Conservation (phyloP, 2,113 vertebrate species). For the Nothocercus nigrocapillus region DNA sequence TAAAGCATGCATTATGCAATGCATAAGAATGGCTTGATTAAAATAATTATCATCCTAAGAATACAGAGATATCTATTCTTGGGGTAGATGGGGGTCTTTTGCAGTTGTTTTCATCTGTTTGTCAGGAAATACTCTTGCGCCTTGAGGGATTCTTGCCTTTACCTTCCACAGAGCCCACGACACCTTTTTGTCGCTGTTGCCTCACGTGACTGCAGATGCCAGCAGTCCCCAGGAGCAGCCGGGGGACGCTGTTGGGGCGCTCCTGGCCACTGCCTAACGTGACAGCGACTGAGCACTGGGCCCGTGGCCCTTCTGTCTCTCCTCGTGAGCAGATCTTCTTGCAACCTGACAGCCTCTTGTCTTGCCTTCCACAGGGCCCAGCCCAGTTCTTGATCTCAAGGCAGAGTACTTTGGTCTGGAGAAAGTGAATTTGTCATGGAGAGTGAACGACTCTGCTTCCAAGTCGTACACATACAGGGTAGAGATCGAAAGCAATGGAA, state of each 20-base stretch:
- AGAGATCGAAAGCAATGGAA: rapidly evolving
- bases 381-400: neutral
- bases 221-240: neutral
- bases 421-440: conserved; percentile 64
- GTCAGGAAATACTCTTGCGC: neutral
- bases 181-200: neutral
- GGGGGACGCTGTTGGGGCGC: neutral
- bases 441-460: neutral
- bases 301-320: rapidly evolving
- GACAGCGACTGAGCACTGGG: neutral
- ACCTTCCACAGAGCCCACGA: neutral
- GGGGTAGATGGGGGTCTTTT: no score
- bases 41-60: neutral
- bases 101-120: neutral
- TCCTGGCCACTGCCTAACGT: neutral
- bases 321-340: neutral
- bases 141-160: neutral
- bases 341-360: neutral
- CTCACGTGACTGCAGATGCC: neutral
- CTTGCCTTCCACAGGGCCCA: conserved; percentile 10
- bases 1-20: neutral
- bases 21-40: neutral
- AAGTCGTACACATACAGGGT: neutral
- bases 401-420: neutral
- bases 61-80: neutral